These are phyloP conservation scores for Drosophila repletoides DNA, from an alignment of 1,140 invertebrate genomes.

Conservation along the genomic window DNA sequence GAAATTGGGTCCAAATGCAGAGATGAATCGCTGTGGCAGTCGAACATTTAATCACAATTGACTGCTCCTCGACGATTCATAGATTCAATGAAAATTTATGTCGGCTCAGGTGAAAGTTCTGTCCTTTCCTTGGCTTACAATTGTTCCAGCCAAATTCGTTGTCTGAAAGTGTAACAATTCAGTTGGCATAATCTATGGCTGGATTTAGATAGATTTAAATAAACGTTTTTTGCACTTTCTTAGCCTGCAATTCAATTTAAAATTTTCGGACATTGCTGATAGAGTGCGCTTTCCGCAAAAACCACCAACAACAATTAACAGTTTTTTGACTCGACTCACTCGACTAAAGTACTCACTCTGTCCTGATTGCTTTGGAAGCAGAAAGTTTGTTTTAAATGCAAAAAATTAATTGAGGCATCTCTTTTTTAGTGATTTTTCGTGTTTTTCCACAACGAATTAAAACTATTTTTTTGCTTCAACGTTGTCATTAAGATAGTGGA, in stretches of 20 bases:
- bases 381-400: conserved; percentile 53
- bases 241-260: conserved; percentile 33
- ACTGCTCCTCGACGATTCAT: conserved; percentile 36
- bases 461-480: not conserved
- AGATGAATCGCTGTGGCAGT: conserved; percentile 21
- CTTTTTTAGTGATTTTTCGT: not conserved
- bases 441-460: not conserved
- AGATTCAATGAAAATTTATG: conserved; percentile 61
- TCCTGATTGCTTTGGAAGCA: conserved; percentile 35
- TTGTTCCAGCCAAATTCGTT: too few relatives aligned
- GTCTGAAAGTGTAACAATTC: conserved; percentile 10
- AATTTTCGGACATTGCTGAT: conserved; percentile 58
- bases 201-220: not conserved
- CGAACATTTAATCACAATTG: conserved; percentile 62
- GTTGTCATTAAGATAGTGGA: not conserved
- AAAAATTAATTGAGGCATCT: conserved; percentile 41
- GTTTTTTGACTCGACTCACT: conserved; percentile 9
- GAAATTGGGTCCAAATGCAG: too few relatives aligned
- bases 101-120: conserved; percentile 66
- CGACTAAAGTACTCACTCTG: not conserved
- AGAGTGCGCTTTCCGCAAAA: conserved; percentile 16
- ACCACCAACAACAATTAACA: conserved; percentile 50
- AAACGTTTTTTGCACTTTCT: conserved; percentile 1
- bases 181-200: conserved; percentile 52
- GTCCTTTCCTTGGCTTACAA: not conserved